These are phyloP conservation scores for Ophion slaviceki DNA, from an alignment of 2,888 invertebrate species.

Conservation along the genomic window DNA sequence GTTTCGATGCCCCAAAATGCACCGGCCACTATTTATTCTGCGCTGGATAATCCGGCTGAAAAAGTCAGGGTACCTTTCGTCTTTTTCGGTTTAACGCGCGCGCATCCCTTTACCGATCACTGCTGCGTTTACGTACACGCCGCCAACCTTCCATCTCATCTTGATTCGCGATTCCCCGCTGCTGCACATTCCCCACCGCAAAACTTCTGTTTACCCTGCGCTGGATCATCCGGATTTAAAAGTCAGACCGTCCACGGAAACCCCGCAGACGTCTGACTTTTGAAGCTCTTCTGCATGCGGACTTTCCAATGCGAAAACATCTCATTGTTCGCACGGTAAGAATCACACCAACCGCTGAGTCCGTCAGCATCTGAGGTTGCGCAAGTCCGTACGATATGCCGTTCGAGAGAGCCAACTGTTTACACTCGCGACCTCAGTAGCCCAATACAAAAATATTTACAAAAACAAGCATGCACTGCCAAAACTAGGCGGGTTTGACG, in stretches of 20 bases:
- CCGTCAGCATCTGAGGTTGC: no score
- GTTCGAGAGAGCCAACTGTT: neutral
- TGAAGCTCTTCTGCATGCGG: conserved; percentile 28
- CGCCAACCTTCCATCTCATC: conserved; percentile 25
- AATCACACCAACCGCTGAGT: neutral
- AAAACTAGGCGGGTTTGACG: no score
- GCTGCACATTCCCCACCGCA: conserved; percentile 16
- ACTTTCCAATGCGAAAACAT: conserved; percentile 26
- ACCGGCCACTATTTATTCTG: conserved; percentile 68
- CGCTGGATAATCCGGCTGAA: conserved; percentile 75
- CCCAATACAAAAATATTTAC: conserved; percentile 21
- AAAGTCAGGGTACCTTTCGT: conserved; percentile 71
- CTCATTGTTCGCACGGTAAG: neutral
- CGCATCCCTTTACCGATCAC: conserved; percentile 16
- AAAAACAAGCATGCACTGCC: neutral
- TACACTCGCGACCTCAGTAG: neutral
- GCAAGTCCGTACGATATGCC: no score
- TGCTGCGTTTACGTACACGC: neutral
- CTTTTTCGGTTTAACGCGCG: conserved; percentile 43
- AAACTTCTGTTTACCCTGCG: conserved; percentile 62
- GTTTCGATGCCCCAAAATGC: conserved; percentile 54
- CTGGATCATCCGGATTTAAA: conserved; percentile 65
- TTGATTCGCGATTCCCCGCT: conserved; percentile 48
- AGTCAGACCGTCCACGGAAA: conserved; percentile 53
- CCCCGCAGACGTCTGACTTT: conserved; percentile 53